A percentile compares a stretch with the other conserved stretches of the same genome.
Conservation (phyloP, 2,888 invertebrate genomes). For the Zonitis immaculata region DNA sequence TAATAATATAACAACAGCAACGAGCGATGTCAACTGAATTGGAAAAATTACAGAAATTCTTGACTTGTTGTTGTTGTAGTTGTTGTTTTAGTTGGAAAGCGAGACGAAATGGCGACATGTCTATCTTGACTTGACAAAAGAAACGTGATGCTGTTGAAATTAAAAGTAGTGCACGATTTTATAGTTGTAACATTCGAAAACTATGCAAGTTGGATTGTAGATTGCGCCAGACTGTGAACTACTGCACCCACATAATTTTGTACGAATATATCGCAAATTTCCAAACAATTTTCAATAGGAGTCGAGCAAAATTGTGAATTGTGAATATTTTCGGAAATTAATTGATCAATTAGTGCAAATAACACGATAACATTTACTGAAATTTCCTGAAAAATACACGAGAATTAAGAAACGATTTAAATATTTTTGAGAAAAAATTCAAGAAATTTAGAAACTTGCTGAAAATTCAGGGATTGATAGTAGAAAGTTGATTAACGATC, state of each 20-base stretch:
- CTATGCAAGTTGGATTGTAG: slow-evolving; percentile 23
- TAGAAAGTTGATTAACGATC: too few species aligned
- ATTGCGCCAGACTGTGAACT: slow-evolving; percentile 29
- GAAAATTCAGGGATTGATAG: too few species aligned
- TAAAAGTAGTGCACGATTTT: slow-evolving; percentile 28
- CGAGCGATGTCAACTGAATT: background rate
- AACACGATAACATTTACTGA: too few species aligned
- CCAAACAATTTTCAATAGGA: background rate
- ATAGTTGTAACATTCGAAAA: slow-evolving; percentile 18
- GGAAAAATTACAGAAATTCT: background rate
- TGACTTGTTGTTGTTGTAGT: too few species aligned
- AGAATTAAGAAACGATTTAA: too few species aligned
- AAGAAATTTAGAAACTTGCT: too few species aligned
- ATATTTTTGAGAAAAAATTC: too few species aligned
- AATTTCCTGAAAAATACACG: too few species aligned
- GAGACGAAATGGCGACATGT: slow-evolving; percentile 1
- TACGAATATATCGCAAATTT: background rate
- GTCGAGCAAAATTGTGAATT: too few species aligned
- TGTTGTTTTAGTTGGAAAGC: background rate
- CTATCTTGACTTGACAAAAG: slow-evolving; percentile 2
- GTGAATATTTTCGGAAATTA: too few species aligned
- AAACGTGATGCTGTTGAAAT: slow-evolving; percentile 28
- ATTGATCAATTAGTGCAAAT: too few species aligned
- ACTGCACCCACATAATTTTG: slow-evolving; percentile 35
- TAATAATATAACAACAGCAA: background rate